Base-by-base conservation (phyloP, 2,113 vertebrate genomes). In the Hyla sarda region DNA sequence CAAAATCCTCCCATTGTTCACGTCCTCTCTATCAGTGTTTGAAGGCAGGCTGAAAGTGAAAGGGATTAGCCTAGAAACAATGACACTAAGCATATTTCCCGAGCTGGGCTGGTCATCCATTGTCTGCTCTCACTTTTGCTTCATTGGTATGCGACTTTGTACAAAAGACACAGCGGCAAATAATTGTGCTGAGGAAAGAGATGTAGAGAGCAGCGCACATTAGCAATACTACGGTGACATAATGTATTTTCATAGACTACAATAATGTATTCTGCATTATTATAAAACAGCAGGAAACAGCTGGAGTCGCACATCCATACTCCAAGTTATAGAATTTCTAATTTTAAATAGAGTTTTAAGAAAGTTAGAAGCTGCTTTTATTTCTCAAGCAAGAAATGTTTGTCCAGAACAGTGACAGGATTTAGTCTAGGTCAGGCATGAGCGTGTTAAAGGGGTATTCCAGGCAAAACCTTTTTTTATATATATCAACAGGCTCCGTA, bases 21-120 rank as follows among this genome's bases (percentile, higher is more conserved):
- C 13, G 60, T 48, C n/a, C 37, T 50, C 58, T 67, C 60, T 69
- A 82, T 67, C 54, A 67, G 80, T 50, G 60, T 48, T 69, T 41
- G 77, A 83, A 56, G 67, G 48, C 48, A 25, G 82, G 47, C 67
- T 21, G 28, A 52, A n/a, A 41, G 47, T 52, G 81, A 54, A 71
- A 82, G 32, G 67, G 82, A 83, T 83, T 83, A 83, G 69, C 69
- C 82, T 74, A 73, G 81, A 83, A 83, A 83, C 69, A 83, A 83
- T 83, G 69, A 45, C n/a, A 74, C 69, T 37, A 83, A 74, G 50
- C 58, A 54, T 41, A 74, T 83, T 83, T 56, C 67, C 34, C 9
- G 48, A 56, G 82, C 82, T 45, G 47, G 67, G 34, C 69, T 83
- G 82, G 67, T 54, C 67, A 74, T 48, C 48, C 52, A 83, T 73